Percentiles rank a stretch among this genome's conserved stretches.
These are phyloP conservation scores for Aethina tumida DNA, from an alignment of 1,140 invertebrate genomes.

Conservation along the genomic window DNA sequence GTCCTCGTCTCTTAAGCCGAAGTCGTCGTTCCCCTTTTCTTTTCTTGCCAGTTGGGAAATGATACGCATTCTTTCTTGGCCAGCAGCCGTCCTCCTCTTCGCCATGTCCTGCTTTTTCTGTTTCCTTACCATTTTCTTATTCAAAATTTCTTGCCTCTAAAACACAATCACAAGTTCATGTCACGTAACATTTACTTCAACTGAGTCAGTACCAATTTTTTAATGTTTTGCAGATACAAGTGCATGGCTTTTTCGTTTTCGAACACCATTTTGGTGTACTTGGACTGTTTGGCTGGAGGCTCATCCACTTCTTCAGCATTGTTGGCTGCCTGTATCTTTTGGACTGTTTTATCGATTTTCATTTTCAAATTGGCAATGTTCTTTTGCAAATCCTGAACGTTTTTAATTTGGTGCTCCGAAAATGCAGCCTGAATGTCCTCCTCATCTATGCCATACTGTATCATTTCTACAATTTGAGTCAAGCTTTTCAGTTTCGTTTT, in stretches of 20 bases:
- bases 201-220: slow-evolving; percentile 33
- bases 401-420: slow-evolving; percentile 47
- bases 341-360: slow-evolving; percentile 69
- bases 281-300: slow-evolving; percentile 31
- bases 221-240: slow-evolving; percentile 30
- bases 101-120: slow-evolving; percentile 81
- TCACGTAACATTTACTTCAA: slow-evolving; percentile 1
- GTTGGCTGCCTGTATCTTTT: slow-evolving; percentile 63
- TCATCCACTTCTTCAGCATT: slow-evolving; percentile 51
- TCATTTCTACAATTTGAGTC: slow-evolving; percentile 60
- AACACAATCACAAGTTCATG: slow-evolving; percentile 7
- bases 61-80: slow-evolving; percentile 87
- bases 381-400: slow-evolving; percentile 54
- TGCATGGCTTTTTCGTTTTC: slow-evolving; percentile 32
- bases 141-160: slow-evolving; percentile 51
- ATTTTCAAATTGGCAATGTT: slow-evolving; percentile 62
- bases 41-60: slow-evolving; percentile 79
- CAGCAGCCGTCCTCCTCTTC: slow-evolving; percentile 76
- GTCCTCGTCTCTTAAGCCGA: slow-evolving; percentile 86
- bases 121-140: slow-evolving; percentile 55
- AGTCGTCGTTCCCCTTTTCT: slow-evolving; percentile 82
- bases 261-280: slow-evolving; percentile 31
- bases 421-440: slow-evolving; percentile 42
- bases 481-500: slow-evolving; percentile 77
- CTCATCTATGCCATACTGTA: slow-evolving; percentile 66